phyloP scores from a whole-genome alignment of 2,113 vertebrate genomes.

The Dolichotis patagonum region DNA sequence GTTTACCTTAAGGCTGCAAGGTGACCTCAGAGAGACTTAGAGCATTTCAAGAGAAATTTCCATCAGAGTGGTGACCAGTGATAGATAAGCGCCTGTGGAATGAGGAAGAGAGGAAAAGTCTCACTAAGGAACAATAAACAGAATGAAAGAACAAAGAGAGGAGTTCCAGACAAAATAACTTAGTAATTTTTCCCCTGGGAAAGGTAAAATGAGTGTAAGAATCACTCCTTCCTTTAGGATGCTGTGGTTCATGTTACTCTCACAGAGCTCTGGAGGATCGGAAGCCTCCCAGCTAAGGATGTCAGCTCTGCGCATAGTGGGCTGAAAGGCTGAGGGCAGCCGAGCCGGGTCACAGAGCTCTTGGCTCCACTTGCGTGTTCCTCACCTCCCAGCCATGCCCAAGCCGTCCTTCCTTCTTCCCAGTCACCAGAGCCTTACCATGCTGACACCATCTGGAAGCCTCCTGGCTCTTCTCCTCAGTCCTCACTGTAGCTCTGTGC shows the following conservation, averaged over 20 bases:
- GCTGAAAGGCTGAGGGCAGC: background rate
- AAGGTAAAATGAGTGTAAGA: background rate
- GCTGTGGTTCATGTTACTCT: background rate
- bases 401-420: background rate
- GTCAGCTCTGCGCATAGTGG: rapidly evolving
- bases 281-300: background rate
- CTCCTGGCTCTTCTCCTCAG: background rate
- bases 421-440: background rate
- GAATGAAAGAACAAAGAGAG: conserved; percentile 28
- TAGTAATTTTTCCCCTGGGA: background rate
- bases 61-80: background rate
- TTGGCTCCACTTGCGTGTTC: background rate
- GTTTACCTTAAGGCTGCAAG: background rate
- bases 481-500: background rate
- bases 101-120: conserved; percentile 56
- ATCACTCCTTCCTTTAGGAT: background rate
- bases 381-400: background rate
- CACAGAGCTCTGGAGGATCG: background rate
- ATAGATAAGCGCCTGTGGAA: background rate
- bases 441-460: background rate
- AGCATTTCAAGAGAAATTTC: conserved; percentile 39
- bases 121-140: conserved; percentile 9
- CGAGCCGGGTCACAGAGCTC: background rate
- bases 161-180: background rate
- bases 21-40: background rate